Evolutionary conservation across 1,140 invertebrate species (phyloP), one percentile per base, ranked within the genome.

Genomic region (Platyscapa corneri): DNA sequence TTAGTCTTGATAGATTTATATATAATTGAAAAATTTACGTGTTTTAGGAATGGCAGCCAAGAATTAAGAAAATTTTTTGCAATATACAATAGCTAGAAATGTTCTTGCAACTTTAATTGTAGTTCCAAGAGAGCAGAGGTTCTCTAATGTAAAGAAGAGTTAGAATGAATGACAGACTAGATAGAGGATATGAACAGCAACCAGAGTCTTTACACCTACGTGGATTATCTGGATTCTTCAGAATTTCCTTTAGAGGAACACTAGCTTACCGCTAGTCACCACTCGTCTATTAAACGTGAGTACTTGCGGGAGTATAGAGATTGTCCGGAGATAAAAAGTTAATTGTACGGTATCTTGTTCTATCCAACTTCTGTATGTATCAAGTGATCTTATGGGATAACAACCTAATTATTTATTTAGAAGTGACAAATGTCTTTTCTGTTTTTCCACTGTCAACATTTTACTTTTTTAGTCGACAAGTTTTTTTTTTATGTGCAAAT

Each of bases 361-460:
- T 37, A 34, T 37, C 67, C 14, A 72, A 20, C 10, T 10, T 37
- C 12, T 34, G 37, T 64, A 16, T 64, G n/a, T n/a, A 64, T 27
- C 12, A 12, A 7, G 16, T n/a, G 23, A 64, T 18, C 53, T 78
- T 3, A 3, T 10, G 23, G 34, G 34, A 27, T 64, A 27, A 64
- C 53, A 53, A 78, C n/a, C 34, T 34, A 60, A 78, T 78, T 60
- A 78, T 39, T 60, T 78, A 78, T 78, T 78, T 78, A 78, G 49
- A 49, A 14, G 3, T 18, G 23, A 78, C 34, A 39, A 64, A 60
- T 78, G 53, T 53, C 10, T 53, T 53, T 53, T 53, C 16, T 46
- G 42, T 46, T 46, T 46, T 12, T 46, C 5, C 12, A 46, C 42
- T 5, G 5, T 5, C 12, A 12, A 7, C 5, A 46, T 12, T 7